Percentiles rank a stretch among this genome's conserved stretches.
These are phyloP conservation scores for Drosophila kepulauana DNA, from an alignment of 1,140 invertebrate species.

Conservation along the genomic window DNA sequence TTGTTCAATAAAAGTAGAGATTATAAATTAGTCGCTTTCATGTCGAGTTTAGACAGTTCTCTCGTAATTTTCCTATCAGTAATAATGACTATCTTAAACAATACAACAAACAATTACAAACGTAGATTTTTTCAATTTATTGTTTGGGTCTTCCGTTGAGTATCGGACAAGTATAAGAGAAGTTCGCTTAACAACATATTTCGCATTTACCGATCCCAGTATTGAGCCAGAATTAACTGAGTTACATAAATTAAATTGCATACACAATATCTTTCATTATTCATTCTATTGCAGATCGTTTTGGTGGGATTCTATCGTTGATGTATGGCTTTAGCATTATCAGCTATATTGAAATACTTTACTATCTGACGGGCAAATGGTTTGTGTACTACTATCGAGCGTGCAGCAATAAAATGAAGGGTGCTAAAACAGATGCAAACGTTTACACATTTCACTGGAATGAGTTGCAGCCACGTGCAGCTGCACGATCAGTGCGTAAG, in stretches of 20 bases:
- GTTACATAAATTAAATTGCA: too few relatives aligned
- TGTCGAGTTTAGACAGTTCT: too few relatives aligned
- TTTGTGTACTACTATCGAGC: slow-evolving; percentile 63
- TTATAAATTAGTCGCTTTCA: too few relatives aligned
- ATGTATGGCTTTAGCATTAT: slow-evolving; percentile 82
- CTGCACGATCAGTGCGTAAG: not conserved
- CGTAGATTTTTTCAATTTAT: too few relatives aligned
- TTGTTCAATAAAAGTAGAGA: too few relatives aligned
- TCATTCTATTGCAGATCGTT: slow-evolving; percentile 61
- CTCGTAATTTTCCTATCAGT: too few relatives aligned
- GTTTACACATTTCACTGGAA: slow-evolving; percentile 58
- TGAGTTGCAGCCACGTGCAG: slow-evolving; percentile 50
- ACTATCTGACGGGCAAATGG: slow-evolving; percentile 77
- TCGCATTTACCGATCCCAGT: not conserved
- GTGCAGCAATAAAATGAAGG: slow-evolving; percentile 1
- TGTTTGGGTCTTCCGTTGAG: too few relatives aligned
- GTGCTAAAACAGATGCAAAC: not conserved
- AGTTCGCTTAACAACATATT: not conserved
- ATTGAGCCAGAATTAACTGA: not conserved
- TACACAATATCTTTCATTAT: not conserved
- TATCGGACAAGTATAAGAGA: too few relatives aligned
- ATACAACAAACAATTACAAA: too few relatives aligned
- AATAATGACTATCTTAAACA: too few relatives aligned
- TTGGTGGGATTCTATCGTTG: slow-evolving; percentile 79
- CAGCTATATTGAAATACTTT: slow-evolving; percentile 76